Conservation (phyloP, 2,888 invertebrate genomes). For the Drosophila neonasuta region DNA sequence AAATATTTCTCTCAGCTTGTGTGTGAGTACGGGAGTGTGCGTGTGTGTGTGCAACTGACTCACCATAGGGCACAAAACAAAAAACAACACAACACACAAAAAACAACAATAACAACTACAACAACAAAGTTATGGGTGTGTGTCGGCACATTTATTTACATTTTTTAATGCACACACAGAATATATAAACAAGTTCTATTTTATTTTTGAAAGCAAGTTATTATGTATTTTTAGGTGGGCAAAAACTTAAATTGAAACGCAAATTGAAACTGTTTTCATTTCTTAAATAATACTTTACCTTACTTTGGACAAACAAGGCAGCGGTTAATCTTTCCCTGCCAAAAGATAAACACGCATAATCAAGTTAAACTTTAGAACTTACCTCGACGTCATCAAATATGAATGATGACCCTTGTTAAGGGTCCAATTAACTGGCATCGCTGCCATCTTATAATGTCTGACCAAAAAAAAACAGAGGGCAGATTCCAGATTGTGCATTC, state of each 20-base stretch:
- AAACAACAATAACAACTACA: conserved; percentile 1
- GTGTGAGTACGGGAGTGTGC: conserved; percentile 4
- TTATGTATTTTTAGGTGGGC: conserved; percentile 49
- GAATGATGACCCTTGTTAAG: conserved; percentile 44
- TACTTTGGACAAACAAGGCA: neutral
- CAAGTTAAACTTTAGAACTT: conserved; percentile 18
- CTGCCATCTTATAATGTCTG: conserved; percentile 32
- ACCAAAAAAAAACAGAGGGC: conserved; percentile 10
- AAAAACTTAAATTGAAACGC: conserved; percentile 35
- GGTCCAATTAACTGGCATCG: conserved; percentile 55
- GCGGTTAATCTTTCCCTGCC: conserved; percentile 2
- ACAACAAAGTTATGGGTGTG: conserved; percentile 35
- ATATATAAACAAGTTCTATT: conserved; percentile 41
- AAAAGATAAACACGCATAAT: conserved; percentile 20
- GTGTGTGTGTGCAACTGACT: conserved; percentile 30
- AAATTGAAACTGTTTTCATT: conserved; percentile 41
- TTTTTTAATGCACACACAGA: conserved; percentile 60
- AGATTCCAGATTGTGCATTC: conserved; percentile 21
- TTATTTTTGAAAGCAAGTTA: conserved; percentile 48
- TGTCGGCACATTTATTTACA: conserved; percentile 62
- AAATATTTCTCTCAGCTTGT: conserved; percentile 40
- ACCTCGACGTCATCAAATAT: conserved; percentile 42
- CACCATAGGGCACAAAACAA: conserved; percentile 32
- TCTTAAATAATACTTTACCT: conserved; percentile 4
- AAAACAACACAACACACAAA: neutral